These are phyloP conservation scores for Nesidiocoris tenuis DNA, from an alignment of 2,888 invertebrate species.

Conservation along the genomic window DNA sequence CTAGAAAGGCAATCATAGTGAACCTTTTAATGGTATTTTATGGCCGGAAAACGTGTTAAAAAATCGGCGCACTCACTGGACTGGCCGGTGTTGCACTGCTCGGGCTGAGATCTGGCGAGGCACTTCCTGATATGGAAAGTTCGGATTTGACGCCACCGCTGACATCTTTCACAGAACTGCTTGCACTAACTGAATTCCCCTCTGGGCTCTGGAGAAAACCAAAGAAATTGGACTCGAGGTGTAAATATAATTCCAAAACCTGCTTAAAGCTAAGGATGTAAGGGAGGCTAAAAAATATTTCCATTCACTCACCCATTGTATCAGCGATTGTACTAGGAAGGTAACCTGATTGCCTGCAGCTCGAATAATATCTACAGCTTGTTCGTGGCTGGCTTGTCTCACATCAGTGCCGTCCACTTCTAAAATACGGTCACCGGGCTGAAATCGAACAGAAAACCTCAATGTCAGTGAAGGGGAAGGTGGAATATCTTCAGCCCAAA, in stretches of 20 bases:
- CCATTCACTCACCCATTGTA: slow-evolving; percentile 65
- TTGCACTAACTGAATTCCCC: slow-evolving; percentile 30
- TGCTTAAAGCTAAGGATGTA: neutral
- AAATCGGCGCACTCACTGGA: no score
- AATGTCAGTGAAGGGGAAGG: no score
- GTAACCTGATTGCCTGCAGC: slow-evolving; percentile 84
- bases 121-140: slow-evolving; percentile 26
- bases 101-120: slow-evolving; percentile 16
- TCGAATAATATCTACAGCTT: slow-evolving; percentile 91
- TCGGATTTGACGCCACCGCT: slow-evolving; percentile 21
- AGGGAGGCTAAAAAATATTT: neutral
- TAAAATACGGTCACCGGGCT: slow-evolving; percentile 85
- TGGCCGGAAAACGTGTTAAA: no score
- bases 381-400: slow-evolving; percentile 85
- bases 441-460: slow-evolving; percentile 52
- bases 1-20: no score
- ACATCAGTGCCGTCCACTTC: slow-evolving; percentile 91
- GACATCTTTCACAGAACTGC: slow-evolving; percentile 39
- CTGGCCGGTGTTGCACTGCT: slow-evolving; percentile 21
- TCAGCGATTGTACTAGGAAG: slow-evolving; percentile 83
- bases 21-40: no score
- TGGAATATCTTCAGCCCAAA: no score
- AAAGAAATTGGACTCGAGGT: no score
- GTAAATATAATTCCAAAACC: neutral
- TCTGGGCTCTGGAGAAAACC: slow-evolving; percentile 21